Evolutionary conservation across 2,797 vertebrate species (phyloP).

Genomic region (Catostomus latipinnis): DNA sequence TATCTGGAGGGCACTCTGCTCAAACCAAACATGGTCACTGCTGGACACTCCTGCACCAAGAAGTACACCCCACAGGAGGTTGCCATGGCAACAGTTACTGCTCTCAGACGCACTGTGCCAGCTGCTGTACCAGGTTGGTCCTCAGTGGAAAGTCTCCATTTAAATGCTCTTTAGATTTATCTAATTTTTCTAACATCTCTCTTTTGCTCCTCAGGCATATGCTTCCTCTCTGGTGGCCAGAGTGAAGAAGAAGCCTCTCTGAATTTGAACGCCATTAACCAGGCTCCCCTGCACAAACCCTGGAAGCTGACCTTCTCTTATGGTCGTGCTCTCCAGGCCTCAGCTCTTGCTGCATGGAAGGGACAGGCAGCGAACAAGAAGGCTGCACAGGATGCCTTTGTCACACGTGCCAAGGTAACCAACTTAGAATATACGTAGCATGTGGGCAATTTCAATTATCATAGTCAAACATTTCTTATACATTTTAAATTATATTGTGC

Average conservation of each 20-base stretch:
- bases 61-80: conserved; percentile 92
- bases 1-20: conserved; percentile 96
- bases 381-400: conserved; percentile 88
- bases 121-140: conserved; percentile 89
- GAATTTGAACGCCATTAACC: conserved; percentile 95
- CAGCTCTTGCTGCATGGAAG: conserved; percentile 89
- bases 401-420: conserved; percentile 87
- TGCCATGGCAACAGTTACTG: conserved; percentile 90
- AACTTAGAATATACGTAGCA: neutral
- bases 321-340: conserved; percentile 94
- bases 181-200: neutral
- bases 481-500: neutral
- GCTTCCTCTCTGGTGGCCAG: conserved; percentile 97
- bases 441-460: neutral
- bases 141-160: neutral
- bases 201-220: conserved; percentile 82
- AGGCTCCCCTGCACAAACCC: conserved; percentile 84
- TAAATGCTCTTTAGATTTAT: neutral
- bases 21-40: conserved; percentile 97
- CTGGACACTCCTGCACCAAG: conserved; percentile 89
- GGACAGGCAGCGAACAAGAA: conserved; percentile 88
- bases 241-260: conserved; percentile 96
- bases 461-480: too few relatives aligned
- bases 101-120: conserved; percentile 91
- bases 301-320: conserved; percentile 98